Conservation (phyloP, 1,140 invertebrate genomes). For the Oncopeltus fasciatus region DNA sequence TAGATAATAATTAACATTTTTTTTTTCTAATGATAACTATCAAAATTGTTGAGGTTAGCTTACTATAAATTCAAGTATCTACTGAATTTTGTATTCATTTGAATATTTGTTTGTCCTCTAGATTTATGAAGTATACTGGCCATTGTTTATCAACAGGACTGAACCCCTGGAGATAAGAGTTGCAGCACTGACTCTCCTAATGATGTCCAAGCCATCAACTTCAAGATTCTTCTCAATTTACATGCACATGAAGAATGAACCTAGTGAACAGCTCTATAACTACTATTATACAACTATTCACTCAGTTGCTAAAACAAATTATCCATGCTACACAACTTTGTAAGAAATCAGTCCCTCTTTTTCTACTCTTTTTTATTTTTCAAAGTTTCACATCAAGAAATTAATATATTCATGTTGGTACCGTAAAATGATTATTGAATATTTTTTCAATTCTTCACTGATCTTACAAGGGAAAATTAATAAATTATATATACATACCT, state of each 20-base stretch:
- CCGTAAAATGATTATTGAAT: not conserved
- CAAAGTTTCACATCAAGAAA: not conserved
- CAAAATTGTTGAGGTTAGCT: no score
- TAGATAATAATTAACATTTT: not conserved
- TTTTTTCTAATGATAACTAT: not conserved
- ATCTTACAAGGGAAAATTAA: no score
- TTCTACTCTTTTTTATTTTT: not conserved
- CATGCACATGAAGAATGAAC: conserved; percentile 47
- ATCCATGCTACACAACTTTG: conserved; percentile 44
- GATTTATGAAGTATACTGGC: conserved; percentile 47
- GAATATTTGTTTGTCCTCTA: no score
- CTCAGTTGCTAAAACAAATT: conserved; percentile 46
- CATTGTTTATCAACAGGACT: conserved; percentile 48
- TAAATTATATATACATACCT: no score
- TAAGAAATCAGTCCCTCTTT: conserved; percentile 28
- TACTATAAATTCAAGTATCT: no score
- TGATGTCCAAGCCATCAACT: conserved; percentile 42
- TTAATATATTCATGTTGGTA: not conserved
- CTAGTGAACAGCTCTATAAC: conserved; percentile 45
- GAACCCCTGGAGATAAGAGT: conserved; percentile 51
- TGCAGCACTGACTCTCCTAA: conserved; percentile 42
- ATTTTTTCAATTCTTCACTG: no score
- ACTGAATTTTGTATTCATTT: no score
- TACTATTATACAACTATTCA: conserved; percentile 57
- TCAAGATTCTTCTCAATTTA: conserved; percentile 49